Percentiles rank a stretch among this genome's conserved stretches.
These are phyloP conservation scores for Prochilodus magdalenae DNA, from an alignment of 2,113 vertebrate species.

Conservation along the genomic window DNA sequence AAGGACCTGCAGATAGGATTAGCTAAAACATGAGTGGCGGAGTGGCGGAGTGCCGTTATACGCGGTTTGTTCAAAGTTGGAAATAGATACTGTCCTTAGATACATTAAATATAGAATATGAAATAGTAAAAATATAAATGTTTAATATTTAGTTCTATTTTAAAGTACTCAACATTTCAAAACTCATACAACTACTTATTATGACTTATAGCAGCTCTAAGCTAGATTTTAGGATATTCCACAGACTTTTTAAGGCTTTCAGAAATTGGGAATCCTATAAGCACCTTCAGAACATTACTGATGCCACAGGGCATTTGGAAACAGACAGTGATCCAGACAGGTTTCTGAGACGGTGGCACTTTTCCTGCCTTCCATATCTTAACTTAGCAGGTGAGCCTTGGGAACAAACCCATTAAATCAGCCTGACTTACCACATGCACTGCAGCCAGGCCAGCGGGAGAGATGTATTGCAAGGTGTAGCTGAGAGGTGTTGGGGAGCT, in stretches of 20 bases:
- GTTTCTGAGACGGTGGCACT: background rate
- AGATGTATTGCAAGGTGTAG: background rate
- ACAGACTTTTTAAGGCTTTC: background rate
- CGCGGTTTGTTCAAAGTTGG: too few relatives aligned
- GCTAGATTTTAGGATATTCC: too few relatives aligned
- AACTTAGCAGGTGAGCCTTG: conserved; percentile 9
- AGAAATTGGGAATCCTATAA: background rate
- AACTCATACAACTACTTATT: background rate
- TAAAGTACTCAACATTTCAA: too few relatives aligned
- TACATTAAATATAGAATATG: too few relatives aligned
- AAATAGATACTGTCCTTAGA: too few relatives aligned
- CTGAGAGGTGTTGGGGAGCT: conserved; percentile 19
- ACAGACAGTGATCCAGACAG: background rate
- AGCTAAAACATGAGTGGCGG: too few relatives aligned
- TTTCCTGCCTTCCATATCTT: background rate
- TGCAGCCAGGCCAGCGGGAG: background rate
- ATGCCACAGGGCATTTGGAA: background rate
- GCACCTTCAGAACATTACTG: background rate
- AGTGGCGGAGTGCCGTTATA: too few relatives aligned
- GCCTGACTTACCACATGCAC: background rate
- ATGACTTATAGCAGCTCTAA: background rate
- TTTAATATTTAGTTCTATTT: too few relatives aligned
- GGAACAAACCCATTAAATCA: conserved; percentile 6
- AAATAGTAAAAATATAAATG: too few relatives aligned
- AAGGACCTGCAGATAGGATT: too few relatives aligned